Conservation (phyloP, 2,797 vertebrate species). For the Aphelocoma californica region DNA sequence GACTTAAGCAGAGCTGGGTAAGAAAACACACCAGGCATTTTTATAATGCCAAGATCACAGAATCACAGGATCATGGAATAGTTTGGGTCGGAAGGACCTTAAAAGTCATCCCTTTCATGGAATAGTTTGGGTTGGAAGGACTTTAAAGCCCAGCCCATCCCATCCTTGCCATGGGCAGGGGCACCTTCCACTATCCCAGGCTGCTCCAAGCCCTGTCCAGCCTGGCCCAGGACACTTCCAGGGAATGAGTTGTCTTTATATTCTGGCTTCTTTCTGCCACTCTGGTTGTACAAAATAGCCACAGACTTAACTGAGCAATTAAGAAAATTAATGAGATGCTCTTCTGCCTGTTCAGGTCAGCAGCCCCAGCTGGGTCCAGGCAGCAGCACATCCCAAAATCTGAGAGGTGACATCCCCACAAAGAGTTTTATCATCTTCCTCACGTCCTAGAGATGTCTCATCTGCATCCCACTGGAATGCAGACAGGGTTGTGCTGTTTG, state of each 20-base stretch:
- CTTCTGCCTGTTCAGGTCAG: not conserved
- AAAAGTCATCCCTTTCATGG: not conserved
- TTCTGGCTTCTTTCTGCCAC: not conserved
- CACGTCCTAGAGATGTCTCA: not conserved
- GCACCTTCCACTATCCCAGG: not conserved
- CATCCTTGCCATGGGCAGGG: not conserved
- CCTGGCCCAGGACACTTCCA: not conserved
- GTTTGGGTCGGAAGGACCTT: not conserved
- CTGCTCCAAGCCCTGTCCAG: rapidly evolving
- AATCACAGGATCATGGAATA: not conserved
- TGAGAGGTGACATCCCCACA: not conserved
- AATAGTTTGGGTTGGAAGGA: not conserved
- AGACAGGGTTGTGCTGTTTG: not conserved
- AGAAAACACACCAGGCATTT: not conserved
- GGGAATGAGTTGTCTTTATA: not conserved
- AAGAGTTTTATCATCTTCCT: not conserved
- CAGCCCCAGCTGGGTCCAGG: rapidly evolving
- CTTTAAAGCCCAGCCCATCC: not conserved
- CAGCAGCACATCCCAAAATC: not conserved
- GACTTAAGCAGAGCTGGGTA: not conserved
- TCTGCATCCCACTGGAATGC: not conserved
- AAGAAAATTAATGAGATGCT: not conserved
- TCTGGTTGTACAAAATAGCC: not conserved
- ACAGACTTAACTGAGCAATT: not conserved
- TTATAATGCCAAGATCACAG: not conserved